Base-by-base conservation (phyloP, 2,113 vertebrate genomes). In the Benitochromis conjunctus region DNA sequence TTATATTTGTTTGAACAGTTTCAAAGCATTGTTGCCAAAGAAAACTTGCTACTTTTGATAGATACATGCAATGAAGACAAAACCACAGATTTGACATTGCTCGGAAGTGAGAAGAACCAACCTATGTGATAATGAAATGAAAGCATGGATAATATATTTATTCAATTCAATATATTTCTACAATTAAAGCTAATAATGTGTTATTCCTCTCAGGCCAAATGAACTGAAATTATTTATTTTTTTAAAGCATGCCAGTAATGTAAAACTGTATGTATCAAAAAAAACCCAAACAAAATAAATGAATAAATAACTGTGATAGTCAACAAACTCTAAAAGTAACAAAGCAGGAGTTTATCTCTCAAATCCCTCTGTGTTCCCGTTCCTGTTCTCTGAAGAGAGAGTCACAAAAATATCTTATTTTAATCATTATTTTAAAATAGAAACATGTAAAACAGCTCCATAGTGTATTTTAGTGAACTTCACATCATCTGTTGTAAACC, bases 401-500 rank as follows among this genome's bases (percentile, higher is more conserved):
- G 4, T 29, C 7, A 3, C 24, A 29, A 58, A 58, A 16, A 58
- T 29, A 58, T 58, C 56, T 58, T 29, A 29, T 57, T 57, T 57
- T 29, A 0, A 57, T 29, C 41, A 41, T 66, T 24, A 66, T 24
- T 66, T 24, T 21, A 66, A 41, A 66, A 66, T 41, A 21, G 34
- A 66, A 66, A 58, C 12, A 58, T 29, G 56, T 14, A 29, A 29
- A 58, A 38, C 19, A n/a, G 18, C 21, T 66, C n/a, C 34, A 66
- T 66, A 8, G 34, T 14, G 36, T 21, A 41, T 66, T 66, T 41
- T 24, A 14, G 36, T 41, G 36, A 66, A 14, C 7, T 66, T 2
- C 0, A 41, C n/a, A 41, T 66, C 11, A 66, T 41, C 11, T 66
- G 62, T 8, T 66, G 19, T 41, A 0, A 0, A 1, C 38, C 38